These are phyloP conservation scores for Mallotus villosus DNA, from an alignment of 2,797 vertebrate species.

Conservation along the genomic window DNA sequence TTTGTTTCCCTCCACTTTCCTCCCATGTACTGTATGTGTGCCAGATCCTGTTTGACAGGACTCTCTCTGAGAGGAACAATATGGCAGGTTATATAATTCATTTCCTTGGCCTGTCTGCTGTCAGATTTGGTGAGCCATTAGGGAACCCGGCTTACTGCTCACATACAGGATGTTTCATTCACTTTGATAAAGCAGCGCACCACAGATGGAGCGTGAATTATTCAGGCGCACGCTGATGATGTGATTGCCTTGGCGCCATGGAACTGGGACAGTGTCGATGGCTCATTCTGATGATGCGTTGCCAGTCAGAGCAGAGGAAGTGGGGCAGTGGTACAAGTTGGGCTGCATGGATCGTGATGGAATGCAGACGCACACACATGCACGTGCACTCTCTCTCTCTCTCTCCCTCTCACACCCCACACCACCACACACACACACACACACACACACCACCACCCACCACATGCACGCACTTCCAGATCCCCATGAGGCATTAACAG, in stretches of 20 bases:
- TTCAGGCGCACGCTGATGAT: slow-evolving; percentile 44
- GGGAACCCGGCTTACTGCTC: slow-evolving; percentile 39
- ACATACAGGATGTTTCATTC: slow-evolving; percentile 53
- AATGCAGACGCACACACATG: slow-evolving; percentile 20
- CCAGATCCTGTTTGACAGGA: slow-evolving; percentile 12
- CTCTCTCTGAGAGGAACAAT: slow-evolving; percentile 35
- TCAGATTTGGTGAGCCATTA: slow-evolving; percentile 34
- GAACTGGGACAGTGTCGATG: slow-evolving; percentile 47
- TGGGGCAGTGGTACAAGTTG: slow-evolving; percentile 61
- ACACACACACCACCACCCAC: too few relatives aligned
- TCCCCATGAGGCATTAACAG: slow-evolving; percentile 62
- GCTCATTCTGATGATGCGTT: slow-evolving; percentile 15
- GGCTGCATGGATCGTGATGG: slow-evolving; percentile 39
- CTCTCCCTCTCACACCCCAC: too few relatives aligned
- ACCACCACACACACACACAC: too few relatives aligned
- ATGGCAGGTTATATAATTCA: slow-evolving; percentile 51
- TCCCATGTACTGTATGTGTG: background rate
- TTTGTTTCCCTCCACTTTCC: background rate
- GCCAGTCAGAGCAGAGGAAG: slow-evolving; percentile 37
- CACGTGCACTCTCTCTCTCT: background rate
- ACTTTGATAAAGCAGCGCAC: slow-evolving; percentile 54
- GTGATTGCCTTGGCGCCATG: slow-evolving; percentile 9
- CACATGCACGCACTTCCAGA: slow-evolving; percentile 53
- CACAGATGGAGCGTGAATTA: slow-evolving; percentile 56
- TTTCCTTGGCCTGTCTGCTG: slow-evolving; percentile 23